Evolutionary conservation across 92 coral and sea anemone species (phyloP), one percentile per base, ranked within the genome.

Genomic region (Phymanthus crucifer): DNA sequence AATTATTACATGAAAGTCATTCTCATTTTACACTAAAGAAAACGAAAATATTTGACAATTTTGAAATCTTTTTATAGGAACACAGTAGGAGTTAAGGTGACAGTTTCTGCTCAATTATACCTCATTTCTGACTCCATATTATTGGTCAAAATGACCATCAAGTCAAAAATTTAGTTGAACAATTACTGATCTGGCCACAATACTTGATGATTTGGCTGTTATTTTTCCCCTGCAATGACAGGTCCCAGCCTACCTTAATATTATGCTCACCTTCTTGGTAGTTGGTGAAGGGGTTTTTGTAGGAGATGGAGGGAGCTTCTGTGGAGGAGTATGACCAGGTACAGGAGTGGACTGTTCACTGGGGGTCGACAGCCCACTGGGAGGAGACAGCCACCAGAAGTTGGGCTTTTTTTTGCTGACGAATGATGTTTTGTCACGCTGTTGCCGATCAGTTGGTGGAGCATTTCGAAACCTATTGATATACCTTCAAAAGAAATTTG

Each of bases 321-420:
- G 92, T 71, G 89, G 75, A 18, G 94, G 93, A 70, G 97, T 90
- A 48, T 87, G 24, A 5, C 64, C 64, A 54, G 34, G 34, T 26
- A 61, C 32, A 27, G 68, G 68, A 24, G 68, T 29, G 27, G 68
- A 61, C 34, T 24, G 68, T 61, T 34, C 68, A 61, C 68, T 61
- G 18, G 98, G 99, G 31, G 99, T 93, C 3, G 99, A 93, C 70
- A 81, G 88, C 38, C 83, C 89, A 78, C 90, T 92, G 21, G 95
- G 94, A 32, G 97, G 94, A 32, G 99, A 87, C 13, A 93, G 81
- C 84, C 93, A 82, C 99, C 99, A 96, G 89, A 93, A 96, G 69
- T 90, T 89, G 1, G 89, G 86, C 35, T 79, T 89, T 35, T 80
- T 82, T 12, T 91, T 91, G 84, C 75, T 85, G 67, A 81, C 82